Evolutionary conservation across 35 echinoderm and acorn worm genomes (phyloP).

Genomic region (Ophiothrix spiculata): DNA sequence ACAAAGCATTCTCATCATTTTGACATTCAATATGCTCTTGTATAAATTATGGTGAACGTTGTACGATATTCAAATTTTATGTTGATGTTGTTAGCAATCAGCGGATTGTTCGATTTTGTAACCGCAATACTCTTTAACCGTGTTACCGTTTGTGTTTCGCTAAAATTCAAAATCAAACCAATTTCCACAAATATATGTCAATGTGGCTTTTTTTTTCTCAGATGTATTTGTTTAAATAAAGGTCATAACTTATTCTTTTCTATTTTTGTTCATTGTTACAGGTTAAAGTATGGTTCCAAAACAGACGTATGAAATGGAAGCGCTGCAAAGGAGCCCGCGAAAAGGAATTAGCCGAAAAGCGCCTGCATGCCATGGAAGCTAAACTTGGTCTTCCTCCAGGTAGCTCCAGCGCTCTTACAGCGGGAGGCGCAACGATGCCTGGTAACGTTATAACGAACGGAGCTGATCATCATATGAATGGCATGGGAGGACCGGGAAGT

Average conservation of each 20-base stretch:
- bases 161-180: not conserved
- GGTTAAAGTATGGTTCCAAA: conserved; percentile 99
- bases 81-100: too few relatives aligned
- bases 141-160: not conserved
- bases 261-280: too few relatives aligned
- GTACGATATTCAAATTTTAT: too few relatives aligned
- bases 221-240: too few relatives aligned
- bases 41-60: not conserved
- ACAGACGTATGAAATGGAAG: conserved; percentile 99
- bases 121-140: too few relatives aligned
- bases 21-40: not conserved
- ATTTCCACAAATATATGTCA: too few relatives aligned
- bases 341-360: conserved; percentile 87
- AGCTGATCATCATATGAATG: not conserved
- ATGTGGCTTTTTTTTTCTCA: too few relatives aligned
- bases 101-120: not conserved
- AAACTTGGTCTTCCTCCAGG: conserved; percentile 92
- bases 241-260: too few relatives aligned
- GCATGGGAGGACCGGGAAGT: not conserved
- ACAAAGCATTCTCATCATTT: not conserved
- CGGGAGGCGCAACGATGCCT: conserved; percentile 34
- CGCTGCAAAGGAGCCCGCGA: conserved; percentile 96
- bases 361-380: conserved; percentile 94
- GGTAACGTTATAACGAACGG: conserved; percentile 34
- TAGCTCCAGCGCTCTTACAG: conserved; percentile 73